These are phyloP conservation scores for Drosophila azteca DNA, from an alignment of 1,140 invertebrate species.

Conservation along the genomic window DNA sequence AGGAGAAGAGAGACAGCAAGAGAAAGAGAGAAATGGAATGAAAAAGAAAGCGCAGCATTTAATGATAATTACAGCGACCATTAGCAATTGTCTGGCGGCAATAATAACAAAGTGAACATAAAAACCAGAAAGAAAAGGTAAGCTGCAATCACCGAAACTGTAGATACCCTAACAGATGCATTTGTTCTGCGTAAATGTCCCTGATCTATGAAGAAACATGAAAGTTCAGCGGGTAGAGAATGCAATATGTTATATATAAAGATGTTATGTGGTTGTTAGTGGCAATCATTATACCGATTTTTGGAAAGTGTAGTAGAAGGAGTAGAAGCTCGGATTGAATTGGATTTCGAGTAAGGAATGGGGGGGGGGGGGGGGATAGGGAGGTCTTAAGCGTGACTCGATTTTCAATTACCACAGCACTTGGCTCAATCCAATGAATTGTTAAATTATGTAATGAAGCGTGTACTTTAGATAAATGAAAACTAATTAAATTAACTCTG, in stretches of 20 bases:
- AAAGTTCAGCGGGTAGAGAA: no score
- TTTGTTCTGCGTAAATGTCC: no score
- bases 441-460: conserved; percentile 76
- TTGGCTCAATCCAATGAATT: conserved; percentile 71
- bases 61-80: conserved; percentile 75
- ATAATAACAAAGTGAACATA: conserved; percentile 67
- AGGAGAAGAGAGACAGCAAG: conserved; percentile 11
- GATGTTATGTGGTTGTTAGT: background rate
- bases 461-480: conserved; percentile 77
- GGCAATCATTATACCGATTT: no score
- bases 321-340: conserved; percentile 8
- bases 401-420: conserved; percentile 64
- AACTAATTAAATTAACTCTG: conserved; percentile 72
- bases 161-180: no score
- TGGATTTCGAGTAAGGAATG: background rate
- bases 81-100: conserved; percentile 73
- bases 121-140: conserved; percentile 19
- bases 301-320: background rate
- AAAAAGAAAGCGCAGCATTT: conserved; percentile 54
- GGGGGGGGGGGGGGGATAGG: background rate
- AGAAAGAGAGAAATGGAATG: conserved; percentile 8
- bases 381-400: conserved; percentile 58
- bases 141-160: no score
- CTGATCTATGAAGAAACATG: no score
- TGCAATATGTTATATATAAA: background rate